phyloP scores from a whole-genome alignment of 2,113 vertebrate species.

The Lamprotornis superbus region DNA sequence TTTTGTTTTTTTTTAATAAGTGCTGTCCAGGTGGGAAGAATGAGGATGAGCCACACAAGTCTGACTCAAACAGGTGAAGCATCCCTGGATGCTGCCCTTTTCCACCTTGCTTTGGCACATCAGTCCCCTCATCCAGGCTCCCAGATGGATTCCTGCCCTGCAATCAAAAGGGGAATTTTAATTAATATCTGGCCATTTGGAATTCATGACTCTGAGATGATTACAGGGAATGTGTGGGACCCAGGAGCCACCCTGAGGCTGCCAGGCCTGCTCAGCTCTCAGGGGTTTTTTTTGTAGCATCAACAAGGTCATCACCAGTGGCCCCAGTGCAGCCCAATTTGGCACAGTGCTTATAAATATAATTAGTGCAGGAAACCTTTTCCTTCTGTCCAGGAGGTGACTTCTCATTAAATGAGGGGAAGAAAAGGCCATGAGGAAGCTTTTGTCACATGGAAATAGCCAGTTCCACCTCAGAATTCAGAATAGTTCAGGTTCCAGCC shows the following conservation, averaged over 20 bases:
- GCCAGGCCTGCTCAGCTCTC: not conserved
- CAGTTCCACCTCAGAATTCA: not conserved
- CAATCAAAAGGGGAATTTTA: conserved; percentile 29
- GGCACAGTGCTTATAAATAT: not conserved
- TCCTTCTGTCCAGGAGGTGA: too few relatives aligned
- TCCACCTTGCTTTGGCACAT: not conserved
- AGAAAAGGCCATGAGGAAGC: not conserved
- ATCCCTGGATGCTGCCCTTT: not conserved
- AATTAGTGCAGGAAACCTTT: not conserved
- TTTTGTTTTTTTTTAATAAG: not conserved
- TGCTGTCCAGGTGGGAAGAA: not conserved
- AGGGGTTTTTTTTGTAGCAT: not conserved
- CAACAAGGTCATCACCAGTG: fast-evolving
- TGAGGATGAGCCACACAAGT: not conserved
- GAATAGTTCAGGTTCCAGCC: not conserved
- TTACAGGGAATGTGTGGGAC: conserved; percentile 7
- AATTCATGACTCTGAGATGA: conserved; percentile 34
- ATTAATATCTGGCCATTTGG: conserved; percentile 22
- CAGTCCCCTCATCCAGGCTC: not conserved
- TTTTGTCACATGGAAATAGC: not conserved
- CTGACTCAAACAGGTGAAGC: not conserved
- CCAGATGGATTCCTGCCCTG: not conserved
- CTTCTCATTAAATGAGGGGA: not conserved
- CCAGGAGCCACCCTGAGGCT: not conserved
- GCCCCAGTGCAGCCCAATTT: not conserved